Percentiles rank a stretch among this genome's conserved stretches.
These are phyloP conservation scores for Ylistrum balloti DNA, from an alignment of 1,140 invertebrate genomes.

Conservation along the genomic window DNA sequence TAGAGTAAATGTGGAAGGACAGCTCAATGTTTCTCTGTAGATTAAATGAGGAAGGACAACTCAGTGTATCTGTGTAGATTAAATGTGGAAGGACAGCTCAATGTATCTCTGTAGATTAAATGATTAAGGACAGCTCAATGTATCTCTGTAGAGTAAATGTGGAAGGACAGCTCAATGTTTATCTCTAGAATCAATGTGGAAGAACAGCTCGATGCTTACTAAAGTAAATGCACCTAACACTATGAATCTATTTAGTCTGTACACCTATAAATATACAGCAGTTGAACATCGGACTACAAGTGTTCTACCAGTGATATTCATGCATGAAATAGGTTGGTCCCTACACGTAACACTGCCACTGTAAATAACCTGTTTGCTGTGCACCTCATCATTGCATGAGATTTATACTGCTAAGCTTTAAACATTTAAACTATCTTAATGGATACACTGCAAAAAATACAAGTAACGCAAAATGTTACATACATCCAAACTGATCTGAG, in stretches of 20 bases:
- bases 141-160: too few relatives aligned
- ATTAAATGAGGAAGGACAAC: too few relatives aligned
- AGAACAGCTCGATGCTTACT: not conserved
- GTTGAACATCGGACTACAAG: not conserved
- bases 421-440: not conserved
- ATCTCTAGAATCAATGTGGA: not conserved
- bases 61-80: too few relatives aligned
- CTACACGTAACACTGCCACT: conserved; percentile 6
- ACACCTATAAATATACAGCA: not conserved
- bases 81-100: too few relatives aligned
- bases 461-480: too few relatives aligned
- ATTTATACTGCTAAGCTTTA: not conserved
- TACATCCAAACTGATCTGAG: too few relatives aligned
- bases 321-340: not conserved
- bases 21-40: too few relatives aligned
- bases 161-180: too few relatives aligned
- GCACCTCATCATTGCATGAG: conserved; percentile 32
- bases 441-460: not conserved
- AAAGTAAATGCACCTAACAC: not conserved
- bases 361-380: conserved; percentile 22
- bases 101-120: too few relatives aligned
- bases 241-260: not conserved
- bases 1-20: too few relatives aligned
- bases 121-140: too few relatives aligned
- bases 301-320: not conserved